Evolutionary conservation across 2,888 invertebrate species (phyloP), one percentile per base, ranked within the genome.

Genomic region (Thera britannica): DNA sequence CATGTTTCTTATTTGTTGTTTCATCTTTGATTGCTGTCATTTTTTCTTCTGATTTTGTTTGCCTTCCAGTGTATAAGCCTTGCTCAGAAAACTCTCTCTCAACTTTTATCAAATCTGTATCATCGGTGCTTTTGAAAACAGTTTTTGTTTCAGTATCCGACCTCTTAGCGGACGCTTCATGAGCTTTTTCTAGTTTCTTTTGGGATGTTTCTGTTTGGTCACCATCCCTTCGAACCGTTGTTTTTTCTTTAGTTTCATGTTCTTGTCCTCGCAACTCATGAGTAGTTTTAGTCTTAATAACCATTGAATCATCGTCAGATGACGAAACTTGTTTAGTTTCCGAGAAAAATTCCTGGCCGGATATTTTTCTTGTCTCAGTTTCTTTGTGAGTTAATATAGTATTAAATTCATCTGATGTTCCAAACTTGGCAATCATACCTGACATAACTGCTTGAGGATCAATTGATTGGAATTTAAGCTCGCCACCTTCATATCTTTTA

Each of bases 21-120:
- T 93, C 94, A 72, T 94, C 94, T 83, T 90, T 94, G 0, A 94
- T 77, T 3, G 94, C 90, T 48, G 94, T 94, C 88, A 94, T 93
- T 78, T 88, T 90, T 77, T 94, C 94, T 82, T 92, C 90, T 52
- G 92, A 91, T 75, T 92, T 90, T 11, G 90, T 85, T 77, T 94
- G 92, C 51, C 92, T 84, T 7, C 93, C 93, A 48, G 90, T 86
- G 54, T 93, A 93, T 36, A 93, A 79, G 0, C 93, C 93, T 84
- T 93, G 92, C 77, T 93, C 92, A 4, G 85, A 80, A 79, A 92
- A 93, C 76, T 93, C 89, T 66, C 92, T 80, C 75, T 93, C 90
- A 34, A 92, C 88, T 80, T 90, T 90, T 5, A 90, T 78, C 51
- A 92, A 81, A 67, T 92, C 90, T 11, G 86, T 82, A 74, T 93